These are phyloP conservation scores for Planiliza haematocheilus DNA, from an alignment of 2,113 vertebrate species.

Conservation along the genomic window DNA sequence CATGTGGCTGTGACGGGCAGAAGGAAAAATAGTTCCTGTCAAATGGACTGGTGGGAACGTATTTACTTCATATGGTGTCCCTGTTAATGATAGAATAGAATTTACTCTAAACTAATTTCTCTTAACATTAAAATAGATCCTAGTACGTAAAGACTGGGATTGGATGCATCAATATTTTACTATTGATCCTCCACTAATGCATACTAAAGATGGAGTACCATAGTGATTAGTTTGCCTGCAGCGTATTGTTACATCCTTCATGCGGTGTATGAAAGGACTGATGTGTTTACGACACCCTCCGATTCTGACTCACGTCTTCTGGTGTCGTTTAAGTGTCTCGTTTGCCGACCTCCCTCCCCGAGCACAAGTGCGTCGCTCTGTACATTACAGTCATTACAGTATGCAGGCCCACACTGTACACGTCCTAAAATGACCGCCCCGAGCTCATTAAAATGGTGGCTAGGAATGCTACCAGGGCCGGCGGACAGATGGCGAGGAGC, in stretches of 20 bases:
- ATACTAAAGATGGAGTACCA: neutral
- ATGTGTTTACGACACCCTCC: slow-evolving; percentile 32
- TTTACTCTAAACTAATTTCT: no score
- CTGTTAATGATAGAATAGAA: no score
- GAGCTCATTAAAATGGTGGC: slow-evolving; percentile 65
- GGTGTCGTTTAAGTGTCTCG: slow-evolving; percentile 21
- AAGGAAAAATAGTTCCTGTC: no score
- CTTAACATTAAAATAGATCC: no score
- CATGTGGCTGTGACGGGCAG: no score
- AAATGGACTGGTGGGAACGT: no score
- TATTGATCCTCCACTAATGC: no score
- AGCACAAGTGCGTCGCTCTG: neutral
- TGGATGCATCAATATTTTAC: no score
- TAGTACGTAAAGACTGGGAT: no score
- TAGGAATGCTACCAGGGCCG: slow-evolving; percentile 43
- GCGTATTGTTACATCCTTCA: slow-evolving; percentile 56
- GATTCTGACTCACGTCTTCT: slow-evolving; percentile 50
- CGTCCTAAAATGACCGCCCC: slow-evolving; percentile 55
- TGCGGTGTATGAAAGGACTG: slow-evolving; percentile 49
- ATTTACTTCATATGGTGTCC: no score
- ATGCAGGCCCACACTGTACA: slow-evolving; percentile 23
- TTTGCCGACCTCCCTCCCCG: slow-evolving; percentile 21
- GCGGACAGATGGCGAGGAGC: slow-evolving; percentile 61
- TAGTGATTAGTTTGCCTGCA: slow-evolving; percentile 46
- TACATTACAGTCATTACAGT: slow-evolving; percentile 13